Conservation (phyloP, 2,797 vertebrate species). For the Hypotaenidia okinawae region DNA sequence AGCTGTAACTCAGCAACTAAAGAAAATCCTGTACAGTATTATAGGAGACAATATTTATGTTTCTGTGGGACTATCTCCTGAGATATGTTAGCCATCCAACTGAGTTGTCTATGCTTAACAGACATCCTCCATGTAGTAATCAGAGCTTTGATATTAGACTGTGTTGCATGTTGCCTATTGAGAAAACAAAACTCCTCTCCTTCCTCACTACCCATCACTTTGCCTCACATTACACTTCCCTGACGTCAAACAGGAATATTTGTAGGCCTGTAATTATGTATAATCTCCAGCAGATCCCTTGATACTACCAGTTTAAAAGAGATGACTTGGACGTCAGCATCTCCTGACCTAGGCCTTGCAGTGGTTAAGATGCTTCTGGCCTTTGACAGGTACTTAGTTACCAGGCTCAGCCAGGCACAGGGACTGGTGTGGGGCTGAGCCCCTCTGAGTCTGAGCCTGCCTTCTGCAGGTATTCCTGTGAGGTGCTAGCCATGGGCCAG, state of each 20-base stretch:
- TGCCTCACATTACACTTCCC: background rate
- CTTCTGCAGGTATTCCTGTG: fast-evolving
- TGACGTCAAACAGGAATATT: background rate
- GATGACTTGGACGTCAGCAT: fast-evolving
- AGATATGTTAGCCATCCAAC: background rate
- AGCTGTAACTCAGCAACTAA: background rate
- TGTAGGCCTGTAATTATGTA: background rate
- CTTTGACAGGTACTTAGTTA: background rate
- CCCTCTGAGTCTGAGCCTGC: fast-evolving
- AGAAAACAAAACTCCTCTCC: background rate
- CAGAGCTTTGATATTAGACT: background rate
- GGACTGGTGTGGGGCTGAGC: background rate
- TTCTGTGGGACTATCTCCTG: background rate
- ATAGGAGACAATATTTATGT: background rate
- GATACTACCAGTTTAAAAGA: background rate
- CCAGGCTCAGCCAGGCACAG: background rate
- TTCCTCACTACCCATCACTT: background rate
- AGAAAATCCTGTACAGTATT: background rate
- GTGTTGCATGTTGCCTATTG: fast-evolving
- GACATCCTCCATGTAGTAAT: background rate
- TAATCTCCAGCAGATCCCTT: background rate
- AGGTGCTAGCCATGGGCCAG: background rate
- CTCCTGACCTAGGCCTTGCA: background rate
- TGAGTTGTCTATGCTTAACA: background rate
- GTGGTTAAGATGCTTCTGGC: background rate